These are phyloP conservation scores for Dynastes maya DNA, from an alignment of 2,888 invertebrate genomes.

Conservation along the genomic window DNA sequence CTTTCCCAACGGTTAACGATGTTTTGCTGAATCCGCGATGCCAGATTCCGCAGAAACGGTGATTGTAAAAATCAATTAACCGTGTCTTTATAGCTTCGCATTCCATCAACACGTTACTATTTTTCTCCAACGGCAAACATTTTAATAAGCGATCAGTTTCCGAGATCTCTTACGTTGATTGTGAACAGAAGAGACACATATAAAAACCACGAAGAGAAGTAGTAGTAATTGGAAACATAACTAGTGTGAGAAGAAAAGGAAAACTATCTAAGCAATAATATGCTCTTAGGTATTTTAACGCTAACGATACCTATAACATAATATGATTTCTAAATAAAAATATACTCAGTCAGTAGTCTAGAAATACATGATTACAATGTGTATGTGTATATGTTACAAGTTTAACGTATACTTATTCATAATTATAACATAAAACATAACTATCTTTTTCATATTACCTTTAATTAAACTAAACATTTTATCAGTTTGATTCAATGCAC, in stretches of 20 bases:
- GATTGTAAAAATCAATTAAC: constrained; percentile 26
- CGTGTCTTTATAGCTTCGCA: constrained; percentile 24
- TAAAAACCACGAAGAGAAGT: background rate
- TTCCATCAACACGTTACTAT: constrained; percentile 17
- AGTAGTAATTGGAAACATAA: background rate
- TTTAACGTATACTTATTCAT: background rate
- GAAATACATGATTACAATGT: too few species aligned
- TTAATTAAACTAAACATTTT: too few species aligned
- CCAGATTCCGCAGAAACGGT: background rate
- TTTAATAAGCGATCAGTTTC: background rate
- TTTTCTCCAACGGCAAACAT: constrained; percentile 3
- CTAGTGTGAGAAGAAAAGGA: too few species aligned
- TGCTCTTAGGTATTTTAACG: too few species aligned
- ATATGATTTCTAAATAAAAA: too few species aligned
- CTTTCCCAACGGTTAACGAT: constrained; percentile 8
- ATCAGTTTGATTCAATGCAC: too few species aligned
- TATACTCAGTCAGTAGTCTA: too few species aligned
- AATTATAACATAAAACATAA: too few species aligned
- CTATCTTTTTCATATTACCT: too few species aligned
- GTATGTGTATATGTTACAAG: background rate
- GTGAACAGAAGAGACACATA: background rate
- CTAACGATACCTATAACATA: too few species aligned
- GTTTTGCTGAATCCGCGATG: background rate
- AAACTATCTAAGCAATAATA: too few species aligned
- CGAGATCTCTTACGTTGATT: constrained; percentile 1